Evolutionary conservation across 2,888 invertebrate species (phyloP).

Genomic region (Sinhomidia bicolor): DNA sequence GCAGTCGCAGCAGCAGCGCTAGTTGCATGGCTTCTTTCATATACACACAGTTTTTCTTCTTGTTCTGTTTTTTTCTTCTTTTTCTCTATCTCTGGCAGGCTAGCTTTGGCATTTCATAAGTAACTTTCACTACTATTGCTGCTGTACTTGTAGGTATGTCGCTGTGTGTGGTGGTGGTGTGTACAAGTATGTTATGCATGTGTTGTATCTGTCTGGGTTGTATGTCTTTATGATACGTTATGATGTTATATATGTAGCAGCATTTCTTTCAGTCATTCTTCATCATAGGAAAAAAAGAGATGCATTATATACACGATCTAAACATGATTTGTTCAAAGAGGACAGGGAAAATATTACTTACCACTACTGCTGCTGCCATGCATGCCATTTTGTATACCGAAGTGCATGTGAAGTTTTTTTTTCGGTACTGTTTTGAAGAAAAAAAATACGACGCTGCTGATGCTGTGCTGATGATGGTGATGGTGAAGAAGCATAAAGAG

Average conservation of each 20-base stretch:
- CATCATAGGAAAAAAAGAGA: background rate
- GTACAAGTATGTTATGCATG: background rate
- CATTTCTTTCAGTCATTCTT: constrained; percentile 26
- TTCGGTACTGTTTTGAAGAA: background rate
- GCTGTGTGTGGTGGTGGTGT: background rate
- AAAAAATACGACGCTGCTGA: too few relatives aligned
- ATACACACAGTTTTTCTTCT: constrained; percentile 1
- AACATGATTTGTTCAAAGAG: constrained; percentile 67
- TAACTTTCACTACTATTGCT: constrained; percentile 49
- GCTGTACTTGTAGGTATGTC: background rate
- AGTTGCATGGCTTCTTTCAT: constrained; percentile 18
- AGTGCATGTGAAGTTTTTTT: background rate
- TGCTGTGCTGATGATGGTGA: background rate
- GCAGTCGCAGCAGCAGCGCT: constrained; percentile 19
- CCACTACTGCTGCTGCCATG: constrained; percentile 27
- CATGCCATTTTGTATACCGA: background rate
- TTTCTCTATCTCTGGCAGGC: background rate
- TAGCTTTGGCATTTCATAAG: background rate
- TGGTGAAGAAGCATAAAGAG: constrained; percentile 35
- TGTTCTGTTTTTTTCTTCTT: background rate
- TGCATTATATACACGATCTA: constrained; percentile 43
- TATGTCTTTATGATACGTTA: constrained; percentile 21
- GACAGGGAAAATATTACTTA: constrained; percentile 61
- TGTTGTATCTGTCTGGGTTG: too few relatives aligned
- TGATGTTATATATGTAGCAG: background rate